These are phyloP conservation scores for Bubalus kerabau DNA, from an alignment of 2,113 vertebrate genomes.

Conservation along the genomic window DNA sequence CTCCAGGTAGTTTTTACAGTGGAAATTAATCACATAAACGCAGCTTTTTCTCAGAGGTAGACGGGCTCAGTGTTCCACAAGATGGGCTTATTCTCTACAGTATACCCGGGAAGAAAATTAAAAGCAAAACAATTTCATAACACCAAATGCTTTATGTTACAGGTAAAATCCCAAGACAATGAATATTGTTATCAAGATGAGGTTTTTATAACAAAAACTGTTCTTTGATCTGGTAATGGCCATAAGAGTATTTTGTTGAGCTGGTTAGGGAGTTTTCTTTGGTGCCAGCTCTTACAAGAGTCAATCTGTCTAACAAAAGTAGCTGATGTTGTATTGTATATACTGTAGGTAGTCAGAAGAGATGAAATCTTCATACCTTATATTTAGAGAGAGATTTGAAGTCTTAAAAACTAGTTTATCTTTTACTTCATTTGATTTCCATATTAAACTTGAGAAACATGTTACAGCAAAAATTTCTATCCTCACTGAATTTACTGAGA, in stretches of 20 bases:
- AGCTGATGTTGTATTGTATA: neutral
- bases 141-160: neutral
- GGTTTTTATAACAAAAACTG: constrained; percentile 19
- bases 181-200: neutral
- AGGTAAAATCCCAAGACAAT: constrained; percentile 9
- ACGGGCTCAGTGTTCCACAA: neutral
- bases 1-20: neutral
- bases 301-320: neutral
- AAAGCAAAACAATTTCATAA: constrained; percentile 17
- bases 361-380: neutral
- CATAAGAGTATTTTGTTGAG: neutral
- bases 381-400: neutral
- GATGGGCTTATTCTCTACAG: neutral
- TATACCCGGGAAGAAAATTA: neutral
- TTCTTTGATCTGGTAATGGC: neutral
- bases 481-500: neutral
- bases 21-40: constrained; percentile 14
- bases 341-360: neutral
- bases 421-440: neutral
- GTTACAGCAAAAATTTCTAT: neutral
- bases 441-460: neutral
- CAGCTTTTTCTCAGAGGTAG: neutral
- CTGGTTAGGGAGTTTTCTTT: neutral
- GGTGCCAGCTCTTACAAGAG: neutral
- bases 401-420: neutral